These are phyloP conservation scores for Tenthredo notha DNA, from an alignment of 2,888 invertebrate species.

Conservation along the genomic window DNA sequence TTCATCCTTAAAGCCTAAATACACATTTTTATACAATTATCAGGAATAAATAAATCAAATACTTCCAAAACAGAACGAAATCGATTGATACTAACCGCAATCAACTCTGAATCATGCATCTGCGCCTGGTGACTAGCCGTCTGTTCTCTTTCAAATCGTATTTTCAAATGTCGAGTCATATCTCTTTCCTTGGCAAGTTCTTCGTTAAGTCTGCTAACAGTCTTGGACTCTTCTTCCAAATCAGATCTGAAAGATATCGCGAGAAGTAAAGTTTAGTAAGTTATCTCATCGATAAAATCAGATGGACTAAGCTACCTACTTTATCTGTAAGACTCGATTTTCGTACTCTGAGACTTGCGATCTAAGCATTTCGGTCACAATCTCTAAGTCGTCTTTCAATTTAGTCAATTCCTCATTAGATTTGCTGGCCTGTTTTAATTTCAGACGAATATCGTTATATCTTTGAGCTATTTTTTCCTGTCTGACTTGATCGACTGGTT, in stretches of 20 bases:
- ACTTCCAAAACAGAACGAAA: constrained; percentile 20
- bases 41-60: constrained; percentile 22
- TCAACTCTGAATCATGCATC: constrained; percentile 70
- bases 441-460: constrained; percentile 61
- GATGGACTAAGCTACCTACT: constrained; percentile 56
- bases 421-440: constrained; percentile 67
- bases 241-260: constrained; percentile 64
- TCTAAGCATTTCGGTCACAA: constrained; percentile 71
- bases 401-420: constrained; percentile 70
- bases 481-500: constrained; percentile 62
- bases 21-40: constrained; percentile 46
- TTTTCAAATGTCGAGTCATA: constrained; percentile 67
- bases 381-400: constrained; percentile 71
- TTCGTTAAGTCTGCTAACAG: constrained; percentile 67
- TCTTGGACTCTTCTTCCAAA: constrained; percentile 70
- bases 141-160: constrained; percentile 69
- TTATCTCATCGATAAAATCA: not conserved
- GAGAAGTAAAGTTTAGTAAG: not conserved
- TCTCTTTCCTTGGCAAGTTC: constrained; percentile 70
- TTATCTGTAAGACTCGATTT: constrained; percentile 72
- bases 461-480: constrained; percentile 64
- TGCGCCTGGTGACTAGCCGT: constrained; percentile 64
- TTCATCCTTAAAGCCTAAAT: constrained; percentile 69
- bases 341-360: constrained; percentile 74
- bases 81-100: constrained; percentile 63